phyloP scores from a whole-genome alignment of 2,113 vertebrate genomes.

The Nothoprocta perdicaria region DNA sequence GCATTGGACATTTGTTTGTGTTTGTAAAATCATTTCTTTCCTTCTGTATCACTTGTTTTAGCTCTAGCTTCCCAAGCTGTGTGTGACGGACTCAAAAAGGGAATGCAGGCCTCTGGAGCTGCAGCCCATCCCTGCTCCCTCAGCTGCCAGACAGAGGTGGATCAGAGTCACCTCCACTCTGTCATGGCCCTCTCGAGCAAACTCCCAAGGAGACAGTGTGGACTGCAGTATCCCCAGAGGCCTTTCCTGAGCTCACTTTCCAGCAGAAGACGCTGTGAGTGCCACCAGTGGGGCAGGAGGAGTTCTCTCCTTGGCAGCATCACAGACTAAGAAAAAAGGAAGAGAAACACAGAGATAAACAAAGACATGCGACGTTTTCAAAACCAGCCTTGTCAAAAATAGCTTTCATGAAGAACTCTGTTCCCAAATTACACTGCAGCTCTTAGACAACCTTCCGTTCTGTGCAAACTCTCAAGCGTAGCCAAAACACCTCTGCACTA shows the following conservation, averaged over 20 bases:
- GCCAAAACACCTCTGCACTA: background rate
- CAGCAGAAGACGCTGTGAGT: too few species aligned
- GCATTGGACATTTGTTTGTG: background rate
- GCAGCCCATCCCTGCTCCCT: background rate
- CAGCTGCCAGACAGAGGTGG: background rate
- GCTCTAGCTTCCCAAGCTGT: background rate
- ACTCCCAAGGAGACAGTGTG: background rate
- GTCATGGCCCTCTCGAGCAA: background rate
- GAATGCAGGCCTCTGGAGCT: background rate
- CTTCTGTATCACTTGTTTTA: background rate
- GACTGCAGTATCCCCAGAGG: background rate
- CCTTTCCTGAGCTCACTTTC: background rate
- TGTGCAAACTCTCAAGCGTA: background rate
- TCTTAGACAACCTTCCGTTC: background rate
- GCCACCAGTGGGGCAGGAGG: background rate
- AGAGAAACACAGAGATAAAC: constrained; percentile 20
- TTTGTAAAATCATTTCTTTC: background rate
- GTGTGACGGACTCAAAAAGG: background rate
- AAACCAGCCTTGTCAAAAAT: background rate
- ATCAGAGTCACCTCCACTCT: background rate
- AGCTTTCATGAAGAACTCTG: background rate
- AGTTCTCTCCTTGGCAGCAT: background rate
- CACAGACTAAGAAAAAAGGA: background rate
- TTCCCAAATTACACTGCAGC: background rate
- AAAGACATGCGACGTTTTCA: background rate